Evolutionary conservation across 2,888 invertebrate genomes (phyloP), one percentile per base, ranked within the genome.

Genomic region (Oligia latruncula): DNA sequence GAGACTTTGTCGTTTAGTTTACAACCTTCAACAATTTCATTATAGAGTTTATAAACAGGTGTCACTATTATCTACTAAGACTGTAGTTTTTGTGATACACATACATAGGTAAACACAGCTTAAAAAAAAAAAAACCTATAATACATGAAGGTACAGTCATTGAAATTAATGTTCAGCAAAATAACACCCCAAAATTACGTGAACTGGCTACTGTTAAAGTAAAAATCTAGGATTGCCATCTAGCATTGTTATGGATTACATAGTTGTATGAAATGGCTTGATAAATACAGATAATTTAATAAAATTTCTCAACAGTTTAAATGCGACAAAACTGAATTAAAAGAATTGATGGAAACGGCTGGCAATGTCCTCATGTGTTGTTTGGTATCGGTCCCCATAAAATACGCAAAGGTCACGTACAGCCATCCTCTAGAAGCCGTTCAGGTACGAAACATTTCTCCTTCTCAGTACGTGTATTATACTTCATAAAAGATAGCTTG

Each of bases 351-450:
- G 88, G 95, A 94, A 72, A 71, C 96, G 35, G 96, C 96, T 0
- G 96, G 96, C 0, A 90, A 91, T 1, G 95, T 96, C 0, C 68
- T 95, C 0, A 86, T 91, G n/a, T 95, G 95, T 66, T 86, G 91
- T 0, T 90, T 95, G 1, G 81, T 91, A 4, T 46, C 78, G 0
- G 62, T 60, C 0, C 62, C 78, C 1, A 91, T 77, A 6, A 90
- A 89, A 78, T 93, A 91, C 58, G 96, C 95, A 0, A 94, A 92
- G 43, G 93, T 94, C 4, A 93, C 94, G 94, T 96, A 94, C 83
- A 94, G 92, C 60, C 96, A 96, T 84, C 95, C 96, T 0, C 87
- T 96, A 46, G 96, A 96, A 90, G 96, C 96, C 1, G 93, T 96
- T 11, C 96, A 96, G 95, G 96, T 96, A 86, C 71, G 87, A 2